Conservation (phyloP, 2,888 invertebrate species). For the Stratiomys singularior region DNA sequence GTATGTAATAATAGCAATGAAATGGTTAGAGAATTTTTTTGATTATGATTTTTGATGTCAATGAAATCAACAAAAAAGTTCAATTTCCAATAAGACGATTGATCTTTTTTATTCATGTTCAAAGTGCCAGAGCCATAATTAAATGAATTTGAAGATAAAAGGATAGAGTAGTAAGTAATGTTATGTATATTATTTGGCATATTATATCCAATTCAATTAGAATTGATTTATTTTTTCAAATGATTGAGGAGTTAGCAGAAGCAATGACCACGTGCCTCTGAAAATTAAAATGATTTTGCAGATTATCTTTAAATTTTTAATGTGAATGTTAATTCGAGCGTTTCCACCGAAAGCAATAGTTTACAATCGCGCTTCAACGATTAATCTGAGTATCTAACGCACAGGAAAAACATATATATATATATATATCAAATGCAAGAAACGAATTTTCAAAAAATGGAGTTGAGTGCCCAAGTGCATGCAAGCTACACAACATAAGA, state of each 20-base stretch:
- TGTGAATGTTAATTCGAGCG: no score
- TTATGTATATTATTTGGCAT: neutral
- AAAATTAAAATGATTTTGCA: no score
- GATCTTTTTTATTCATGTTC: slow-evolving; percentile 6
- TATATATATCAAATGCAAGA: neutral
- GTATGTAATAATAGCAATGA: slow-evolving; percentile 45
- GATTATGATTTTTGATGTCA: slow-evolving; percentile 16
- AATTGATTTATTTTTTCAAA: no score
- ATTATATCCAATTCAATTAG: no score
- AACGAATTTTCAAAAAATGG: neutral
- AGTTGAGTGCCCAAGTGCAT: slow-evolving; percentile 20
- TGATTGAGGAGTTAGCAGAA: no score
- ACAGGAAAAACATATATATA: no score
- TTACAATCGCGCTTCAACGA: no score
- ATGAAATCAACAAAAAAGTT: slow-evolving; percentile 15
- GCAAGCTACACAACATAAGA: slow-evolving; percentile 32
- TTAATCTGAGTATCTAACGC: no score
- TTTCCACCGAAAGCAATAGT: no score
- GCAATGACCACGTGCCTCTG: no score
- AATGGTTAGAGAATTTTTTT: slow-evolving; percentile 32
- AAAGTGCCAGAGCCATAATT: neutral
- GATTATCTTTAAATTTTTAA: no score
- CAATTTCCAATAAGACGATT: neutral
- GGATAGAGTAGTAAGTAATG: neutral
- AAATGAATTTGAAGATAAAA: slow-evolving; percentile 28